Base-by-base conservation (phyloP, 2,113 vertebrate species). In the Oryzias melastigma region DNA sequence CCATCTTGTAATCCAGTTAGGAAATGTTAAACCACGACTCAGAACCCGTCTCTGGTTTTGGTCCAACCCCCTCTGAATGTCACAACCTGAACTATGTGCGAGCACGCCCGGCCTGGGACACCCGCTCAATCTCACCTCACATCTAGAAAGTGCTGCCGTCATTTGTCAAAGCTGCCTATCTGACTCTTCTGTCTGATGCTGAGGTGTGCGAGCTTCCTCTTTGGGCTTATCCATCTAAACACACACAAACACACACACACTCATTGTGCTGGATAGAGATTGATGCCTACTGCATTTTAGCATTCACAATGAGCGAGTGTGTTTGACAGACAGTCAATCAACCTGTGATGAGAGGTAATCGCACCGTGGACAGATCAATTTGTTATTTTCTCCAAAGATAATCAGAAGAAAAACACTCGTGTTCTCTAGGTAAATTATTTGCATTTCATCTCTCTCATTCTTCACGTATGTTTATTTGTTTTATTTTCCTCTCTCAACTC, bases 241-340 rank as follows among this genome's bases (percentile, higher is more conserved):
- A 60, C 43, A 47, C 19, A 24, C 25, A 19, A 44, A 35, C 4
- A 8, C 45, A 5, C 17, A 1, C 52, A 41, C 51, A 29, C 64
- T 20, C 48, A 13, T 58, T 71, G 72, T 2, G 24, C 58, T 35
- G 70, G 82, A 85, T 84, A 59, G 67, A 83, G 84, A 90, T 22
- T 29, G 77, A 90, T 89, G 79, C 69, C 48, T 58, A 65, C 65
- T 62, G 75, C 62, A 41, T 80, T 73, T 80, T 74, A 74, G 84
- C 78, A 70, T 73, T 73, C 68, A 61, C 61, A 65, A 65, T 66
- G 67, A 81, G 59, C 60, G 79, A 83, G 80, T 62, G 69, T 55
- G 41, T 69, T 54, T 80, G 85, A 81, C 89, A 91, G 87, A 66
- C 86, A 87, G 86, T 91, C 89, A 90, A 86, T 92, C 92, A 89